Percentiles rank a stretch among this genome's conserved stretches.
Conservation (phyloP, 2,113 vertebrate genomes). For the Tylochromis polylepis region DNA sequence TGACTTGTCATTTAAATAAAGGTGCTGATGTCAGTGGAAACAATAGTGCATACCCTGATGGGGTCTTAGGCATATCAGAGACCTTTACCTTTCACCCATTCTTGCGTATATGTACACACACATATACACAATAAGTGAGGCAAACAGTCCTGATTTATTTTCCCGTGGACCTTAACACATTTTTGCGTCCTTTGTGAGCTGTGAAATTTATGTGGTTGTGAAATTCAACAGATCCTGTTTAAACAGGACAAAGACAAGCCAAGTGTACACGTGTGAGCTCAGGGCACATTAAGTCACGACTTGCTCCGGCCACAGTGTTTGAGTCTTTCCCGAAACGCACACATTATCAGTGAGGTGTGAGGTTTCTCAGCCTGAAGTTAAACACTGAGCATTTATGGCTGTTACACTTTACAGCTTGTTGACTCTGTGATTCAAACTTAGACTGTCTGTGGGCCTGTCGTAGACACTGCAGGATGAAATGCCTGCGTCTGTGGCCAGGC, state of each 20-base stretch:
- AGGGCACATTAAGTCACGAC: conserved; percentile 52
- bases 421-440: conserved; percentile 26
- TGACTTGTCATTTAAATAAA: background rate
- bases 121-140: background rate
- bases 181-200: conserved; percentile 57
- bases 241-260: conserved; percentile 56
- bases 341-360: conserved; percentile 53
- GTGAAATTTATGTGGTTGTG: too few species aligned
- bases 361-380: conserved; percentile 53
- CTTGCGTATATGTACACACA: background rate
- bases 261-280: conserved; percentile 12
- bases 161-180: conserved; percentile 42
- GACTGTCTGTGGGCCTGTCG: background rate
- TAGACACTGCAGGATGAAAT: background rate
- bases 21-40: background rate
- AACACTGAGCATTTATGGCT: conserved; percentile 51
- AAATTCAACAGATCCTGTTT: conserved; percentile 75
- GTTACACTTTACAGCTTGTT: conserved; percentile 36
- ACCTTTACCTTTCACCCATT: conserved; percentile 63
- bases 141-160: conserved; percentile 60
- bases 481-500: background rate
- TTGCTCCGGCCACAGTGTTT: conserved; percentile 25
- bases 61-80: conserved; percentile 12
- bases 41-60: conserved; percentile 63
- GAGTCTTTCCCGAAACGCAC: conserved; percentile 36